A percentile compares a stretch with the other conserved stretches of the same genome.
phyloP scores from a whole-genome alignment of 2,113 vertebrate species.

The Montifringilla adamsi region DNA sequence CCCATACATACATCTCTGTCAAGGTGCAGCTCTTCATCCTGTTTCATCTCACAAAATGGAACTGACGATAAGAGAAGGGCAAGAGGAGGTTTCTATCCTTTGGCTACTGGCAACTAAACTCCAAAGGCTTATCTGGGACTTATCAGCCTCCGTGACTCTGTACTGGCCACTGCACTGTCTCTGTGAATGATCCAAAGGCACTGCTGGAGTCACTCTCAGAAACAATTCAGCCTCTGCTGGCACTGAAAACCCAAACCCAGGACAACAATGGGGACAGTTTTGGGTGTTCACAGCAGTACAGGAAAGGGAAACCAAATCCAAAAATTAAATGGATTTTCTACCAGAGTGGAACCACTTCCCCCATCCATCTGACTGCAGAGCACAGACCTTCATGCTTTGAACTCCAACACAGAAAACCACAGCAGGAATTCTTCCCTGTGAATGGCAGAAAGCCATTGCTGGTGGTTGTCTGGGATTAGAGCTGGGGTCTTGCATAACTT shows the following conservation, averaged over 20 bases:
- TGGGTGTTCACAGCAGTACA: not conserved
- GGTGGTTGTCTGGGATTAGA: not conserved
- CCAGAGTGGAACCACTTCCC: not conserved
- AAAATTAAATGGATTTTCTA: not conserved
- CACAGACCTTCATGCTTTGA: not conserved
- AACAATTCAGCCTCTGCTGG: not conserved
- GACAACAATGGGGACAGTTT: not conserved
- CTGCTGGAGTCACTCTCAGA: not conserved
- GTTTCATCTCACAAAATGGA: not conserved
- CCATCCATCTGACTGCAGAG: fast-evolving
- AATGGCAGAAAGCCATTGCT: not conserved
- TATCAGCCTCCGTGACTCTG: not conserved
- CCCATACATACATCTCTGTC: not conserved
- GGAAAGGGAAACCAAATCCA: constrained; percentile 4
- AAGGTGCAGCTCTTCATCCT: not conserved
- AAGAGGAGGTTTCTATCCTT: not conserved
- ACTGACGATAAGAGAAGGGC: fast-evolving
- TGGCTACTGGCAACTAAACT: not conserved
- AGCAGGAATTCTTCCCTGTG: not conserved
- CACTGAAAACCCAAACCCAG: not conserved
- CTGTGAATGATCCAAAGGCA: not conserved
- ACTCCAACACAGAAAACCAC: not conserved
- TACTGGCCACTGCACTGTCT: not conserved
- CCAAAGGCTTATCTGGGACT: not conserved
- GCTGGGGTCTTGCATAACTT: not conserved